phyloP scores from a whole-genome alignment of 92 coral and sea anemone genomes.

The Plumapathes pennacea region DNA sequence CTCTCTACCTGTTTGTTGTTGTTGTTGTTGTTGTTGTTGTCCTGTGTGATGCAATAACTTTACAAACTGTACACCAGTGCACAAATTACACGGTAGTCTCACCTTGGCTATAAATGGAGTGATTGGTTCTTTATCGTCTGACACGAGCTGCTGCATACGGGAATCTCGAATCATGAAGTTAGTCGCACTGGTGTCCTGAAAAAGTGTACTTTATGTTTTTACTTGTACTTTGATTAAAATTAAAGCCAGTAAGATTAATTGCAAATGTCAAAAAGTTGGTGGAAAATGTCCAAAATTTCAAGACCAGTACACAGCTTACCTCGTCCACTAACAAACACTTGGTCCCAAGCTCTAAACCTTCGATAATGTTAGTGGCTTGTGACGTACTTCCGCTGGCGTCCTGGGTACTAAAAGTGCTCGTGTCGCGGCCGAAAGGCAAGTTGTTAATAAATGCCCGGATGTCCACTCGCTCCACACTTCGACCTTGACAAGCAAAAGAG shows the following conservation, averaged over 20 bases:
- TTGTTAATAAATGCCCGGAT: slow-evolving; percentile 64
- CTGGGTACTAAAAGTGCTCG: slow-evolving; percentile 66
- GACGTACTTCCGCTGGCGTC: slow-evolving; percentile 66
- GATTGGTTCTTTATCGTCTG: slow-evolving; percentile 57
- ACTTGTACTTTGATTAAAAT: too few species aligned
- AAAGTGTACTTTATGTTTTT: neutral
- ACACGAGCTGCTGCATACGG: slow-evolving; percentile 63
- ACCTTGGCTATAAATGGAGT: slow-evolving; percentile 67
- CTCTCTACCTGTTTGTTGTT: too few species aligned
- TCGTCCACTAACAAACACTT: slow-evolving; percentile 58
- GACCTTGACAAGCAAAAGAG: slow-evolving; percentile 13
- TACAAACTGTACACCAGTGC: too few species aligned
- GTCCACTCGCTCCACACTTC: slow-evolving; percentile 54
- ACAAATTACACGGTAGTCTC: too few species aligned
- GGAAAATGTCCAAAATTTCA: neutral
- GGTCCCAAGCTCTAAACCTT: slow-evolving; percentile 51
- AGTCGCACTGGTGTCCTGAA: slow-evolving; percentile 63
- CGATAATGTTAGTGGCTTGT: slow-evolving; percentile 60
- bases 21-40: too few species aligned
- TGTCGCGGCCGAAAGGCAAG: slow-evolving; percentile 63
- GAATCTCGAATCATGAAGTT: slow-evolving; percentile 65
- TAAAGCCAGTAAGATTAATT: too few species aligned
- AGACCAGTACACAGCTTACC: slow-evolving; percentile 4
- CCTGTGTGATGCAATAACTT: too few species aligned
- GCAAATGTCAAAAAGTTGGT: too few species aligned